Base-by-base conservation (phyloP, 2,888 invertebrate species). In the Lobophora halterata region DNA sequence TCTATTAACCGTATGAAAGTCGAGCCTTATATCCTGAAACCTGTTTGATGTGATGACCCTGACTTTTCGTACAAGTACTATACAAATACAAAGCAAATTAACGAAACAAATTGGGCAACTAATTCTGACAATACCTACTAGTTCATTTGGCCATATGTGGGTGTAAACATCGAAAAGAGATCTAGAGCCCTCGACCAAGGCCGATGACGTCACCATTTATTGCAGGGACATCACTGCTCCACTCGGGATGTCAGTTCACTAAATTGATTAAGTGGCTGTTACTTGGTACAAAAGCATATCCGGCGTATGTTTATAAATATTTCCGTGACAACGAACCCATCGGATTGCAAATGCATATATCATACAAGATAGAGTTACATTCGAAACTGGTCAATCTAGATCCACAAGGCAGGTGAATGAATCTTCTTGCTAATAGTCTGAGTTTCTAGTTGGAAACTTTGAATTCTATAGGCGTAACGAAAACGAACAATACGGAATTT, bases 121-220 rank as follows among this genome's bases (percentile, higher is more conserved):
- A 5, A 18, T 30, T 24, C 26, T 36, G 37, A 45, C 40, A 37
- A 47, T 45, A 35, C 33, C 49, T 39, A 38, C 30, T 36, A 50
- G 46, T 28, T 47, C 46, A 55, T 55, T 53, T 29, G 31, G 18
- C 39, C 57, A 65, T 58, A 64, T 70, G 69, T 69, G 67, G 63
- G 61, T 65, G 71, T 72, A 70, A 70, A 74, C 68, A 71, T 66
- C 65, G 61, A 59, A 68, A 68, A 58, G 71, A 54, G 69, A 73
- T 65, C 60, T 71, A 61, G 57, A 67, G 65, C 64, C 77, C 79
- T 80, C 58, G 41, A 57, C 52, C 79, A 79, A 85, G 83, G 85
- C 72, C 78, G 64, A 43, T 83, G 82, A 83, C 82, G 81, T 83
- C 80, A 83, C 61, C 51, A 49, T 58, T 63, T 66, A 68, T 67